phyloP scores from a whole-genome alignment of 1,140 invertebrate genomes.

The Scaptomyza hsui region DNA sequence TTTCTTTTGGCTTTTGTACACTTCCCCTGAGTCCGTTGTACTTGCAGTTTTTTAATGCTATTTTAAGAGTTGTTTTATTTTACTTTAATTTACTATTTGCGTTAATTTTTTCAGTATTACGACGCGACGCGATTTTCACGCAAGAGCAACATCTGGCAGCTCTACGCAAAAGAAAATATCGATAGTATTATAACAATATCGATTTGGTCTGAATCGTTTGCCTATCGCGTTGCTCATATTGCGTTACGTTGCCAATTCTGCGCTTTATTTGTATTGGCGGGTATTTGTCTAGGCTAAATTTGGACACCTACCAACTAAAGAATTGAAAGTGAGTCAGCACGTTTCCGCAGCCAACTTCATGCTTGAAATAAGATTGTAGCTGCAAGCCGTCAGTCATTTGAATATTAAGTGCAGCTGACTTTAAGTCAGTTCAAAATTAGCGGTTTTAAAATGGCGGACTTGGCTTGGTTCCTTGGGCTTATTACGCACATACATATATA shows the following conservation, averaged over 20 bases:
- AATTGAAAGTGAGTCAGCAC: constrained; percentile 19
- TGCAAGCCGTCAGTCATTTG: background rate
- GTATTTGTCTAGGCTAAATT: background rate
- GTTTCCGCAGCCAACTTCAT: constrained; percentile 15
- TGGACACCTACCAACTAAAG: background rate
- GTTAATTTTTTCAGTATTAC: constrained; percentile 39
- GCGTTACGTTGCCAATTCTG: constrained; percentile 2
- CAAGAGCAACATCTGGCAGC: constrained; percentile 43
- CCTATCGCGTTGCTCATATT: background rate
- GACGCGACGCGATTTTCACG: constrained; percentile 44
- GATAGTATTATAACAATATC: constrained; percentile 8
- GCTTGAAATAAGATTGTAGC: background rate
- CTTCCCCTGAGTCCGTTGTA: constrained; percentile 3
- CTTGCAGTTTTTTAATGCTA: constrained; percentile 15
- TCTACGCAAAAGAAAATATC: constrained; percentile 26
- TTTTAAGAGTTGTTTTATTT: constrained; percentile 19
- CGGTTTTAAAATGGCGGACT: constrained; percentile 21
- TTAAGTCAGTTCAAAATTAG: background rate
- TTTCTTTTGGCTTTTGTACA: constrained; percentile 26
- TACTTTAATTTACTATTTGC: constrained; percentile 43
- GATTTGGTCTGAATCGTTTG: constrained; percentile 9
- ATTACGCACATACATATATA: background rate
- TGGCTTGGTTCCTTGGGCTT: background rate
- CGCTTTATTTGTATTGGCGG: background rate
- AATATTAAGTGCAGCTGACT: background rate